These are phyloP conservation scores for Apamea monoglypha DNA, from an alignment of 2,888 invertebrate species.

Conservation along the genomic window DNA sequence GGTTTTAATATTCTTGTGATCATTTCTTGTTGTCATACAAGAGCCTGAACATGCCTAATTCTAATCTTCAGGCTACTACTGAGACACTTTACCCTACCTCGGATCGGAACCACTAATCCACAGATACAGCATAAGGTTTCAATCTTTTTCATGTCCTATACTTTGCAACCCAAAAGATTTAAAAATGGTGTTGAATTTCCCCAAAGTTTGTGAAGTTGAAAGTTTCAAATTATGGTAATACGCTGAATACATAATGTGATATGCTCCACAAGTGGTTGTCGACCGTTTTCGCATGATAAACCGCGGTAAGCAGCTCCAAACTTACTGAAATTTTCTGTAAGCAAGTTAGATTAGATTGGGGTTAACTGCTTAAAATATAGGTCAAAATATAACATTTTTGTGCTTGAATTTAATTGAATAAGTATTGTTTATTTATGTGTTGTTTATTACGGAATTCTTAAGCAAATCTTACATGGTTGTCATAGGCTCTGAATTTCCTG, in stretches of 20 bases:
- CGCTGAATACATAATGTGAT: conserved; percentile 25
- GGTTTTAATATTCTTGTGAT: not conserved
- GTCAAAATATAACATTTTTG: not conserved
- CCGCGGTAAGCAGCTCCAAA: not conserved
- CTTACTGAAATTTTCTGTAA: not conserved
- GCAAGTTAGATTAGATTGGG: not conserved
- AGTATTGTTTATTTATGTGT: not conserved
- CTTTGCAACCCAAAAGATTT: not conserved
- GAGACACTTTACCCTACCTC: not conserved
- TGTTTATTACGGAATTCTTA: not conserved
- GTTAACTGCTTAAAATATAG: not conserved
- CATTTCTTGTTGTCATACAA: not conserved
- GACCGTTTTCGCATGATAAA: not conserved
- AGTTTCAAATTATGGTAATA: conserved; percentile 4
- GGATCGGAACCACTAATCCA: not conserved
- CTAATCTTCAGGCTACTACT: not conserved
- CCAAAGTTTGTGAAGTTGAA: not conserved
- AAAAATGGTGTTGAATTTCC: not conserved
- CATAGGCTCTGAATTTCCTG: not conserved
- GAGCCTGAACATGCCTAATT: not conserved
- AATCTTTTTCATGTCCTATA: not conserved
- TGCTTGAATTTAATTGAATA: not conserved
- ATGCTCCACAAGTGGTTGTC: conserved; percentile 40
- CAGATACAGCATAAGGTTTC: not conserved
- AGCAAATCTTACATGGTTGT: not conserved